These are phyloP conservation scores for Brachylomia viminalis DNA, from an alignment of 2,888 invertebrate genomes.

Conservation along the genomic window DNA sequence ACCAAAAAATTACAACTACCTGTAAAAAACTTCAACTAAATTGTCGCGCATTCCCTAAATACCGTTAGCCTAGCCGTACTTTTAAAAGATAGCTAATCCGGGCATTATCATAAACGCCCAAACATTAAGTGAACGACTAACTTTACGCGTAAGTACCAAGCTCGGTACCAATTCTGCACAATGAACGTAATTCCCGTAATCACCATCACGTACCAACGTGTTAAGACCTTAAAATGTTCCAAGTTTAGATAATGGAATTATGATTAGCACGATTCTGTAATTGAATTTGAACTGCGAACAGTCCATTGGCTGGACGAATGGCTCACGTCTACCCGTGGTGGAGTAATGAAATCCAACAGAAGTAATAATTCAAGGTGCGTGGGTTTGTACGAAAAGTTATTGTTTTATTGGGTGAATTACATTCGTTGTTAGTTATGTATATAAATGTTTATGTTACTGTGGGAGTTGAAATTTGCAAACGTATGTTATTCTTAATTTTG, in stretches of 20 bases:
- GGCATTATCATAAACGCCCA: conserved; percentile 60
- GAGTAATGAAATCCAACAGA: conserved; percentile 59
- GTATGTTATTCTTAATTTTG: conserved; percentile 18
- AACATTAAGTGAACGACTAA: conserved; percentile 53
- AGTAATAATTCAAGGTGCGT: conserved; percentile 61
- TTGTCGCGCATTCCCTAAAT: conserved; percentile 32
- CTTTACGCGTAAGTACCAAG: conserved; percentile 37
- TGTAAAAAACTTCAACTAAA: conserved; percentile 5
- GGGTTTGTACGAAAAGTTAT: conserved; percentile 53
- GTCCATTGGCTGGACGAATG: conserved; percentile 56
- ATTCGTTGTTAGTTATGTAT: conserved; percentile 16
- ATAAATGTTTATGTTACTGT: conserved; percentile 29
- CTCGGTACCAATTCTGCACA: conserved; percentile 38
- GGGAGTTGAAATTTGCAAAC: conserved; percentile 16
- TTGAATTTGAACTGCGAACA: conserved; percentile 65
- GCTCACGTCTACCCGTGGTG: conserved; percentile 56
- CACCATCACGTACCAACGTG: conserved; percentile 64
- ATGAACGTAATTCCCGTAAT: conserved; percentile 55
- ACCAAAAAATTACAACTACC: conserved; percentile 2
- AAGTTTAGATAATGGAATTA: conserved; percentile 64
- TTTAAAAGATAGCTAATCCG: conserved; percentile 61
- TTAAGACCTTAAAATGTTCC: conserved; percentile 53
- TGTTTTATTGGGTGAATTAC: conserved; percentile 52
- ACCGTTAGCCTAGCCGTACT: conserved; percentile 56
- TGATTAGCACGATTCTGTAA: conserved; percentile 69